Evolutionary conservation across 2,888 invertebrate genomes (phyloP), one percentile per base, ranked within the genome.

Genomic region (Xestia rhomboidea): DNA sequence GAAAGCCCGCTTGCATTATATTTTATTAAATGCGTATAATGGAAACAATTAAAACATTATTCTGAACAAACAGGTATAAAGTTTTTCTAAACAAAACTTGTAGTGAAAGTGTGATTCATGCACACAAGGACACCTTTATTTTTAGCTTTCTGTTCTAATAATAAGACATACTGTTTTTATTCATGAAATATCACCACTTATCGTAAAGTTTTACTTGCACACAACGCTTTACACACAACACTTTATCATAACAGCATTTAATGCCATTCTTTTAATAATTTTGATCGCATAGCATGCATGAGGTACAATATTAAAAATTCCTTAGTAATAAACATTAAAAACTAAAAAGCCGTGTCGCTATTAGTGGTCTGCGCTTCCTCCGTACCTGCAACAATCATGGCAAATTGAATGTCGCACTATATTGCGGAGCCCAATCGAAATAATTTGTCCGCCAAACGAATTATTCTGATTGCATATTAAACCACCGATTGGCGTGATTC

Each of bases 381-480:
- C 7, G 71, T 30, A 82, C 78, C 86, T 87, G 88, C 34, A 90
- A 90, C 88, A 90, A 90, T 79, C 38, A 79, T 21, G 24, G 27
- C 72, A 85, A 81, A 79, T 82, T 81, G 64, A 83, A 76, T 75
- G 75, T 79, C 82, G 78, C 77, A 75, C 54, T 73, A 70, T 77
- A 85, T 81, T 80, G 75, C 27, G 41, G 68, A 64, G 73, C 24
- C 77, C 83, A 85, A 83, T 85, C 84, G 83, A 83, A 85, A 86
- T 88, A 86, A 89, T 88, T 87, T 77, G 68, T 75, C 76, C 62
- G 78, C 69, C 84, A 88, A 89, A 89, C 87, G 82, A 89, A 92
- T 92, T 89, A 90, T 84, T 86, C 84, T 89, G 90, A 92, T 91
- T 91, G 90, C 90, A 87, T 90, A 91, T 90, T 89, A 89, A 89